Conservation (phyloP, 1,140 invertebrate genomes). For the Caenorhabditis brenneri region DNA sequence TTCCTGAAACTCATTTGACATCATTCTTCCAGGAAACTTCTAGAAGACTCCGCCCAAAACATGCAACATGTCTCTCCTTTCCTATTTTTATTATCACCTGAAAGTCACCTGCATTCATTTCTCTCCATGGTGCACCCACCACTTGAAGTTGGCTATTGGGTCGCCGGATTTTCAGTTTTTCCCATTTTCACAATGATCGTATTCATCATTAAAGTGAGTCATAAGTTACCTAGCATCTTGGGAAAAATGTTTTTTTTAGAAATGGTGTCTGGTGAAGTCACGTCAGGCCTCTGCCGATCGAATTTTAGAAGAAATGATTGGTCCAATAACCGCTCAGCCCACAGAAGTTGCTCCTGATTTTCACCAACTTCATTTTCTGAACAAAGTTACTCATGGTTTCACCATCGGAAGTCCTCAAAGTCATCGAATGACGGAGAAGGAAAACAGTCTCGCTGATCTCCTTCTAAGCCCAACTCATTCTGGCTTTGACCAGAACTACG, state of each 20-base stretch:
- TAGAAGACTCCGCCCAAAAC: background rate
- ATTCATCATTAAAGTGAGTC: background rate
- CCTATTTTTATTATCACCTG: background rate
- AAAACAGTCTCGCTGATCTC: background rate
- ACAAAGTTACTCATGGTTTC: too few relatives aligned
- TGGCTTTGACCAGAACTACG: background rate
- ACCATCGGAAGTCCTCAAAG: too few relatives aligned
- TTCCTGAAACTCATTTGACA: background rate
- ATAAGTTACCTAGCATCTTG: background rate
- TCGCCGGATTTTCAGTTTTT: background rate
- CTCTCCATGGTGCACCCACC: background rate
- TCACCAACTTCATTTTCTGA: too few relatives aligned
- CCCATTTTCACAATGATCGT: background rate
- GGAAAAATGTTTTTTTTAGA: background rate
- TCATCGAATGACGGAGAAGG: background rate
- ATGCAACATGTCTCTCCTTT: background rate
- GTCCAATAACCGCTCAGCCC: too few relatives aligned
- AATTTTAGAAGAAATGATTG: too few relatives aligned
- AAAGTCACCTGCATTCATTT: background rate
- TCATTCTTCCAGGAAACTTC: too few relatives aligned
- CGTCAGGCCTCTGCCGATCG: too few relatives aligned
- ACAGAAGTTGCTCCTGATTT: too few relatives aligned
- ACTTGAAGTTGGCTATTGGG: background rate
- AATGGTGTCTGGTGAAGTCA: too few relatives aligned
- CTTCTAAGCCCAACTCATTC: background rate